These are phyloP conservation scores for Ciona savignyi DNA, from an alignment of 23 tunicate species.

Conservation along the genomic window DNA sequence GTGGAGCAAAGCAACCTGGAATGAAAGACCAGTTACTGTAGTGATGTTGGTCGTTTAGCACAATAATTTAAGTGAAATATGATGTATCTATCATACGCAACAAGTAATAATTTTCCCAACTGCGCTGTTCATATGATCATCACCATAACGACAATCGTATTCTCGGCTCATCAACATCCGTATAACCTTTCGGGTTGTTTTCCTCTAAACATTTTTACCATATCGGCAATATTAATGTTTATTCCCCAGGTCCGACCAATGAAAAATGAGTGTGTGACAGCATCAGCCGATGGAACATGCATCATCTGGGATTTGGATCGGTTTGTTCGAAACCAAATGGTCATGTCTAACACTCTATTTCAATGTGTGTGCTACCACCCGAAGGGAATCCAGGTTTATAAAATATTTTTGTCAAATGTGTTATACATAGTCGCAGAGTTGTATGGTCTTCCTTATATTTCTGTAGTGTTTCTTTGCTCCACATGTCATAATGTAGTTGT, in stretches of 20 bases:
- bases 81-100: too few species aligned
- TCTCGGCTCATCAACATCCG: too few species aligned
- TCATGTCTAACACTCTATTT: constrained; percentile 85
- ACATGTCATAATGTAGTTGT: not conserved
- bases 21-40: too few species aligned
- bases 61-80: too few species aligned
- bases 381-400: constrained; percentile 45
- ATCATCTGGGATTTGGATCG: constrained; percentile 84
- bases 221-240: constrained; percentile 2
- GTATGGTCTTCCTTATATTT: not conserved
- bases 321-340: constrained; percentile 82
- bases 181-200: too few species aligned
- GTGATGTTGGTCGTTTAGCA: too few species aligned
- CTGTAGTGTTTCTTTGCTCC: not conserved
- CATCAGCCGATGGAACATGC: constrained; percentile 95
- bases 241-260: constrained; percentile 24
- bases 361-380: constrained; percentile 89
- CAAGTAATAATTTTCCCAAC: too few species aligned
- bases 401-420: not conserved
- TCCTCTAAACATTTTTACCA: not conserved
- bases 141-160: too few species aligned
- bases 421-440: too few species aligned
- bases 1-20: too few species aligned
- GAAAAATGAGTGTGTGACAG: constrained; percentile 63
- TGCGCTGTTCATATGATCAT: too few species aligned